Evolutionary conservation across 1,140 invertebrate genomes (phyloP), one percentile per base, ranked within the genome.

Genomic region (Chymomyza costata): DNA sequence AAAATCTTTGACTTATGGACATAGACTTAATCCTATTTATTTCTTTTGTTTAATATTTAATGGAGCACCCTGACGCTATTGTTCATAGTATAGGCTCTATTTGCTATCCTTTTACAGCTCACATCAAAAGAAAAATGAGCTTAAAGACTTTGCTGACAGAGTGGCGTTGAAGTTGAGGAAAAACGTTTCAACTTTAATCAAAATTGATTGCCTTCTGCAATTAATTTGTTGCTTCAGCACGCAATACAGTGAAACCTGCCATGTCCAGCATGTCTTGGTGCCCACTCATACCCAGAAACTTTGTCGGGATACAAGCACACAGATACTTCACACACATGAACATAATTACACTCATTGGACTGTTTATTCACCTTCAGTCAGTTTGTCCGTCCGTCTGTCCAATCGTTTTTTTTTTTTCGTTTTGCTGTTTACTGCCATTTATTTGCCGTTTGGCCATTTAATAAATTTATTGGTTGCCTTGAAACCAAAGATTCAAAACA

Each of bases 171-270:
- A 58, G 21, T 50, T 51, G 34, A 38, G 38, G 32, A 13, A n/a
- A 41, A 34, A 48, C 19, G 46, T 41, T 66, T 59, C 54, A 57
- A 67, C 62, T 78, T 78, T 78, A 71, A 78, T 78, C 73, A 78
- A 78, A 78, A 78, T 78, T 71, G 73, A 78, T 78, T 80, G 73
- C 73, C 37, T 55, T 51, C 25, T 54, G 73, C 73, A 78, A 78
- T 78, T 78, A 78, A 71, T 71, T 71, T 67, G 53, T 67, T 78
- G 58, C 80, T 80, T 80, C 73, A 71, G 52, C 71, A 78, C 71
- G 71, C 71, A 76, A 78, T 78, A 70, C 56, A 76, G 66, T n/a
- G n/a, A n/a, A n/a, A n/a, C n/a, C n/a, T n/a, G n/a, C n/a, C n/a
- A n/a, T n/a, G n/a, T n/a, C n/a, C n/a, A n/a, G n/a, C n/a, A n/a